A percentile compares a stretch with the other conserved stretches of the same genome.
phyloP scores from a whole-genome alignment of 2,888 invertebrate species.

The Alcis repandata region DNA sequence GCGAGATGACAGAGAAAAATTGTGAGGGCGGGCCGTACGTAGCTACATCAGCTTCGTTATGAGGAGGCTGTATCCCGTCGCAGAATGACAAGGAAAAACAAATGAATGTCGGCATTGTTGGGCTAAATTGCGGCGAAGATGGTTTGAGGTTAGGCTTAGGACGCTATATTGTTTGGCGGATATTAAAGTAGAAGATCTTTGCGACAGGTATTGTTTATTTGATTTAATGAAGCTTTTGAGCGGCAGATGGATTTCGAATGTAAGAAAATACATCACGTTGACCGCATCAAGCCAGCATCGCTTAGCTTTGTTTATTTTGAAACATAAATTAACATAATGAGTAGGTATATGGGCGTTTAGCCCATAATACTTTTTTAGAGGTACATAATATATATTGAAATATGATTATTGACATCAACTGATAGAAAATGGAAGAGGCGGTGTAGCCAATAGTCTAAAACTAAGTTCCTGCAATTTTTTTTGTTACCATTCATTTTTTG shows the following conservation, averaged over 20 bases:
- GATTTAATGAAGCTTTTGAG: slow-evolving; percentile 18
- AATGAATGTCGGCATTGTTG: slow-evolving; percentile 63
- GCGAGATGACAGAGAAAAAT: slow-evolving; percentile 73
- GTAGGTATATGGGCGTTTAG: too few species aligned
- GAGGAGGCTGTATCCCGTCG: slow-evolving; percentile 44
- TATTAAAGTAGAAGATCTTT: slow-evolving; percentile 27
- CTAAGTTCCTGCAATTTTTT: too few species aligned
- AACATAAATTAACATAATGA: too few species aligned
- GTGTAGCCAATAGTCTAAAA: too few species aligned
- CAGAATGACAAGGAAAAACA: slow-evolving; percentile 67
- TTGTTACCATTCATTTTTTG: too few species aligned
- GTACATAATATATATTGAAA: too few species aligned
- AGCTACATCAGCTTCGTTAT: slow-evolving; percentile 41
- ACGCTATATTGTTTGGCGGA: slow-evolving; percentile 32
- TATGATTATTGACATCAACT: too few species aligned
- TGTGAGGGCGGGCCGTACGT: slow-evolving; percentile 58
- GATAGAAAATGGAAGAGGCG: too few species aligned
- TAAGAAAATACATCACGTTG: background rate
- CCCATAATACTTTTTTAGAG: too few species aligned
- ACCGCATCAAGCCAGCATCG: too few species aligned
- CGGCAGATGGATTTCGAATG: background rate
- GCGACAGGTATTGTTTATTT: slow-evolving; percentile 22
- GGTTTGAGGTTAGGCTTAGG: slow-evolving; percentile 39
- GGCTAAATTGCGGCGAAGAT: slow-evolving; percentile 48
- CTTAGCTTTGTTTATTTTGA: too few species aligned